Base-by-base conservation (phyloP, 2,888 invertebrate genomes). In the Torymus texanus region DNA sequence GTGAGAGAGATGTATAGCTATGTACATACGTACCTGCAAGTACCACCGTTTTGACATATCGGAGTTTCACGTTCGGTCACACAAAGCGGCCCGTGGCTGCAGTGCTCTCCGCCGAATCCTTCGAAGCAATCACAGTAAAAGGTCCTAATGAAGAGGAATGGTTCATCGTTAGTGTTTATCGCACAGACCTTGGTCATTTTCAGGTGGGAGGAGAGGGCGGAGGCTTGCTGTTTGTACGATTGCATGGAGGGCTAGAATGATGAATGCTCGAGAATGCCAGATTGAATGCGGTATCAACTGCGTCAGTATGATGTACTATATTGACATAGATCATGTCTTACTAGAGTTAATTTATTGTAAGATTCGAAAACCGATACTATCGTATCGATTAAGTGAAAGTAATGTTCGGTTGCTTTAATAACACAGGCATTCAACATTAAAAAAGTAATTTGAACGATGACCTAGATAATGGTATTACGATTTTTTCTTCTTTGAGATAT, bases 71-170 rank as follows among this genome's bases (percentile, higher is more conserved):
- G 92, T 62, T 92, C 92, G 77, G 93, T 92, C 80, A 94, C 93
- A 90, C 97, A 97, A 77, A 95, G 92, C 0, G 95, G 95, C 14
- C 97, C 97, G 84, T 93, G 93, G 62, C 96, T 95, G 89, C 97
- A 97, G 88, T 94, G 94, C 4, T 91, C 90, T 8, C 97, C 97
- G 73, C 93, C 94, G 91, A 95, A 97, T 61, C 95, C 95, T 74
- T 94, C 92, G 90, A 96, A 96, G 90, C 97, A 97, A 77, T 94
- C 92, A 90, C 97, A 97, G 88, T 92, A 93, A 90, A 95, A 97
- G 79, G 93, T 93, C 86, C 96, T 96, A 65, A 78, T 71, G 70
- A 77, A 80, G 70, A 80, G 70, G 24, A 77, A 77, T 65, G 67
- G 41, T 29, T 65, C 50, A 29, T 65, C 61, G 70, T 79, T 75